These are phyloP conservation scores for Saturnia japonica DNA, from an alignment of 2,888 invertebrate species.

Conservation along the genomic window DNA sequence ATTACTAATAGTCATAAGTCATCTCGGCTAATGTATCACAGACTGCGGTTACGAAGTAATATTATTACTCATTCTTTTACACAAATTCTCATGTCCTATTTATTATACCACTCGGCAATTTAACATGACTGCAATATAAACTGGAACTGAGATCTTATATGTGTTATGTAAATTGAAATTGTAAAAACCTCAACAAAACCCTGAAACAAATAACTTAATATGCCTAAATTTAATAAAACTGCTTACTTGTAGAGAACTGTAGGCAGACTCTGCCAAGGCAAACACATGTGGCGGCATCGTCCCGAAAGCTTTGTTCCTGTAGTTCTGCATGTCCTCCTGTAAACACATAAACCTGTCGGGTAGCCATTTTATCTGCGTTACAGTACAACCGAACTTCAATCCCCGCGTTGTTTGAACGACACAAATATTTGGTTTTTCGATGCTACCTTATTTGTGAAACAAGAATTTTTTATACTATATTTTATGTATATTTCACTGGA, in stretches of 20 bases:
- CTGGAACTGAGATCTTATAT: background rate
- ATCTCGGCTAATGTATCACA: conserved; percentile 17
- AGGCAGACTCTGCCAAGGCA: conserved; percentile 94
- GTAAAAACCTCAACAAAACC: too few species aligned
- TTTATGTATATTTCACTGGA: too few species aligned
- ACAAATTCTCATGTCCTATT: too few species aligned
- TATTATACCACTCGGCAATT: background rate
- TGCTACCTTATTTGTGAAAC: background rate
- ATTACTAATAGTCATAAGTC: conserved; percentile 30
- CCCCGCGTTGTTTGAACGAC: background rate
- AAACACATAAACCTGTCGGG: conserved; percentile 39
- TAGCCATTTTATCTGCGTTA: conserved; percentile 8
- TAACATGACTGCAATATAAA: background rate
- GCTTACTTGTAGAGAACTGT: conserved; percentile 86
- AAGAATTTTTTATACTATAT: background rate
- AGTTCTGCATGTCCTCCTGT: conserved; percentile 91
- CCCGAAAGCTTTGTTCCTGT: conserved; percentile 91
- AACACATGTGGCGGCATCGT: conserved; percentile 93
- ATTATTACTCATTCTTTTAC: conserved; percentile 12
- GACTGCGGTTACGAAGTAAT: conserved; percentile 6
- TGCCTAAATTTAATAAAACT: conserved; percentile 7
- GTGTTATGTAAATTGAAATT: background rate
- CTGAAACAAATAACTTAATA: too few species aligned
- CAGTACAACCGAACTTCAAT: background rate
- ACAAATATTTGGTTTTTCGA: conserved; percentile 6